Evolutionary conservation across 1,140 invertebrate species (phyloP), one percentile per base, ranked within the genome.

Genomic region (Drosophila simulans): DNA sequence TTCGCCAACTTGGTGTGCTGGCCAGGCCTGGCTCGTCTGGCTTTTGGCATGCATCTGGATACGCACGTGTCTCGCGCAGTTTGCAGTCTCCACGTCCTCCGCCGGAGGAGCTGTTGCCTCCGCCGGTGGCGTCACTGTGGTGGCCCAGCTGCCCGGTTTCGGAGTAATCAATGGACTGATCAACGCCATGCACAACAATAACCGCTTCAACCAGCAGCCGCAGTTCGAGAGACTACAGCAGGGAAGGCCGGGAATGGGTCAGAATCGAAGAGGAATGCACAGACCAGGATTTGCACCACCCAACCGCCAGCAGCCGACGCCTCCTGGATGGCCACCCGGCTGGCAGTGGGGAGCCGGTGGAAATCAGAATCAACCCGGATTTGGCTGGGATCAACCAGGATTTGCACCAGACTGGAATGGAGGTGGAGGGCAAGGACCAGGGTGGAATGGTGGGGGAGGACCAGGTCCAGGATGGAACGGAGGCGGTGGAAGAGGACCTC

Each of bases 111-210:
- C 77, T 22, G 57, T 66, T 31, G 82, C 82, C 3, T 78, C 82
- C 4, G 73, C 82, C 1, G 77, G 65, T 3, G 78, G 78, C 7
- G 37, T 86, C 10, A 73, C 66, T 1, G 77, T 75, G n/a, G 49
- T 80, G 7, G 77, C 81, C 15, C 66, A 80, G 7, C 25, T 84
- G 2, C 82, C 82, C 5, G 78, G 42, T 4, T n/a, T 70, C 0
- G 65, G 46, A 43, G 48, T 39, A 2, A 48, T 70, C 13, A 72
- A 74, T 35, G 57, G 73, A 12, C n/a, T 39, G 17, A 3, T 31
- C 2, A 62, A 66, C 35, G 62, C 54, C 11, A 37, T 54, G 8
- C 60, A 69, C 31, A 17, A 49, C 15, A 45, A 43, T 25, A 66
- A 80, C 45, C n/a, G 13, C n/a, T 54, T 52, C 25, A 45, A 45